Conservation (phyloP, 2,888 invertebrate species). For the Leuctra nigra region DNA sequence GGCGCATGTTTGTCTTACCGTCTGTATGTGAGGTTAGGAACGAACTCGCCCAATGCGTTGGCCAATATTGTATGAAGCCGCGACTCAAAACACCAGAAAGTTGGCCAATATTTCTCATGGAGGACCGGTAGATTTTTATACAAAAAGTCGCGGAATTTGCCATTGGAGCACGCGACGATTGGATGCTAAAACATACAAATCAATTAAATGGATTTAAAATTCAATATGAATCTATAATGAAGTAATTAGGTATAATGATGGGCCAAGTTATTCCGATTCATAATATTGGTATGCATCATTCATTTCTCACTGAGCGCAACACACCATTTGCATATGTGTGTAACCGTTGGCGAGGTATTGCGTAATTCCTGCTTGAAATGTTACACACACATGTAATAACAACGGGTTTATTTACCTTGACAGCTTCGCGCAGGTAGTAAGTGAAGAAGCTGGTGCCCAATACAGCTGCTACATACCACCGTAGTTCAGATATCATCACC, state of each 20-base stretch:
- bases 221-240: no score
- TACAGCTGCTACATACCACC: slow-evolving; percentile 55
- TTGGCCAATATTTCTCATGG: slow-evolving; percentile 69
- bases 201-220: no score
- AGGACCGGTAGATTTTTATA: slow-evolving; percentile 57
- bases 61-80: slow-evolving; percentile 69
- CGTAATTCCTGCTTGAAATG: no score
- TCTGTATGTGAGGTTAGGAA: slow-evolving; percentile 51
- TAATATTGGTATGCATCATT: no score
- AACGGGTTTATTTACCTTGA: slow-evolving; percentile 53
- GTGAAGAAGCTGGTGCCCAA: slow-evolving; percentile 55
- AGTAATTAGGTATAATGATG: no score
- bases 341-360: no score
- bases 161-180: slow-evolving; percentile 57
- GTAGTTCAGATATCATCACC: slow-evolving; percentile 41
- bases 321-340: no score
- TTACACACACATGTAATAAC: no score
- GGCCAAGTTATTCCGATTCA: no score
- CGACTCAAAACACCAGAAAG: slow-evolving; percentile 74
- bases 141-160: slow-evolving; percentile 57
- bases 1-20: no score
- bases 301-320: no score
- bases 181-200: slow-evolving; percentile 59
- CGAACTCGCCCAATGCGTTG: slow-evolving; percentile 55
- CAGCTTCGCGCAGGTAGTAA: slow-evolving; percentile 66